Base-by-base conservation (phyloP, 2,888 invertebrate genomes). In the Leptinotarsa juncta region DNA sequence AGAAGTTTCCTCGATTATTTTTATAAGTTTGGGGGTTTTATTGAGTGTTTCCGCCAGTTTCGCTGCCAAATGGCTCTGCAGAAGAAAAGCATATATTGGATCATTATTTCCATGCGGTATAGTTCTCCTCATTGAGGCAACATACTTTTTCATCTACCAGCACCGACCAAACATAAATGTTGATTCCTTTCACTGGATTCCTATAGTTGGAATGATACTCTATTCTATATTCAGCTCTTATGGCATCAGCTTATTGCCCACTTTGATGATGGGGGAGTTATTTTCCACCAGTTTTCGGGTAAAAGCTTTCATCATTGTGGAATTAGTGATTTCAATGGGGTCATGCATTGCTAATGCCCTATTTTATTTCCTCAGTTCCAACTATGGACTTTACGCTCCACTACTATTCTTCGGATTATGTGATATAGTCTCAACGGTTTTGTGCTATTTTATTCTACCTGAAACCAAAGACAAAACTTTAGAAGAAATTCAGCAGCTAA, bases 381-480 rank as follows among this genome's bases (percentile, higher is more conserved):
- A 76, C 66, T 80, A 82, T 66, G 87, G 86, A 3, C 70, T 86
- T 49, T 85, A 81, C 71, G 80, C 81, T 3, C 83, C 86, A 32
- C 87, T 87, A 76, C 79, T 82, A 12, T 78, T 86, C 32, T 87
- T 85, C 77, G 78, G 83, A 2, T 26, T 76, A 16, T 81, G 80
- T 65, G 82, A 82, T 65, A 82, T 85, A 26, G 4, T 83, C 10
- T 80, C 82, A 42, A 78, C 82, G 7, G 67, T 84, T 49, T 75
- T 83, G 67, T 80, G 83, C 4, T 83, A 83, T 76, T 85, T 78
- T 76, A 79, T 82, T 73, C 78, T 87, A 53, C 86, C 86, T 3
- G 86, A 87, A 78, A 87, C 87, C 2, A 85, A 83, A 78, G 86
- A 86, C 3, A 86, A 85, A 73, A 85, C 85, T 14, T 79, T 87